A percentile compares a stretch with the other conserved stretches of the same genome.
Evolutionary conservation across 2,113 vertebrate species (phyloP).

Genomic region (Falco punctatus): DNA sequence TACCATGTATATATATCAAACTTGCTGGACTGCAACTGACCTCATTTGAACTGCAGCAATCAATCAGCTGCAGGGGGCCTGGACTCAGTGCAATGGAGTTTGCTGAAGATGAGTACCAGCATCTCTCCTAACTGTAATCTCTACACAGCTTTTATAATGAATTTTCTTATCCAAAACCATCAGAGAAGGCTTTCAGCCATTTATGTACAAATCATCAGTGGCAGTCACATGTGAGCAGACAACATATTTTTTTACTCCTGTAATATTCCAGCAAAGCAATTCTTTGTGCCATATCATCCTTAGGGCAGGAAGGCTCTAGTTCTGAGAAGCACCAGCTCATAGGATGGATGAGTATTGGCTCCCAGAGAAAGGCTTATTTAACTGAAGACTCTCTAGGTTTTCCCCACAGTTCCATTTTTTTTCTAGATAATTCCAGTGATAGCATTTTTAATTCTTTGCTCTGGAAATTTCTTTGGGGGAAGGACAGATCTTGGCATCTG

Average conservation of each 20-base stretch:
- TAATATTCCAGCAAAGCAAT: neutral
- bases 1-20: neutral
- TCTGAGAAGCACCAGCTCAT: neutral
- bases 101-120: neutral
- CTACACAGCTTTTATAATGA: neutral
- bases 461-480: neutral
- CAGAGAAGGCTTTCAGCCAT: neutral
- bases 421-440: neutral
- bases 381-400: neutral
- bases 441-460: neutral
- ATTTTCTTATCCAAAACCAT: neutral
- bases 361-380: neutral
- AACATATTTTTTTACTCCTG: neutral
- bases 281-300: accelerated
- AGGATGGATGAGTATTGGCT: neutral
- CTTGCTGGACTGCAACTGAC: neutral
- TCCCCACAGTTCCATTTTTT: neutral
- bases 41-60: neutral
- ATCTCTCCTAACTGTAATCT: neutral
- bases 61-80: neutral
- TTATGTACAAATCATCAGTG: neutral
- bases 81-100: neutral
- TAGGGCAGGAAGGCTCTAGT: neutral
- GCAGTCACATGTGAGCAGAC: neutral
- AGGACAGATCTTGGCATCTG: neutral